Percentiles rank a stretch among this genome's conserved stretches.
These are phyloP conservation scores for Poeciliopsis turrubarensis DNA, from an alignment of 2,113 vertebrate species.

Conservation along the genomic window DNA sequence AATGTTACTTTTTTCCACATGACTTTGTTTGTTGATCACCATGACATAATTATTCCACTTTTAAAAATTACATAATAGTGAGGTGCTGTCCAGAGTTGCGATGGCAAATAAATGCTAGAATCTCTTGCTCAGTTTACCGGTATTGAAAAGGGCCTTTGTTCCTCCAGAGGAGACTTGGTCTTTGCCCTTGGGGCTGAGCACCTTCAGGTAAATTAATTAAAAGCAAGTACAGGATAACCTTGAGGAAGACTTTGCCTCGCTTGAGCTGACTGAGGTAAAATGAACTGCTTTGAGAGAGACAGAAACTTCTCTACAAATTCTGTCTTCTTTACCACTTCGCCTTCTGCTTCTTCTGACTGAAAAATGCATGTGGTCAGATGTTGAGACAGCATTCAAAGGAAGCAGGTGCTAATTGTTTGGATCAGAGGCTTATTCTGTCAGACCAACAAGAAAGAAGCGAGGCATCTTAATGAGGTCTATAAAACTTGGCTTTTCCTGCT, in stretches of 20 bases:
- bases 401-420: not conserved
- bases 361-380: not conserved
- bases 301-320: not conserved
- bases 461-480: slow-evolving; percentile 59
- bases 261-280: slow-evolving; percentile 1
- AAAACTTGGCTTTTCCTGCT: slow-evolving; percentile 51
- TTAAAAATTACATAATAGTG: not conserved
- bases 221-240: not conserved
- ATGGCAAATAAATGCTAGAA: not conserved
- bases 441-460: slow-evolving; percentile 42
- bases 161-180: not conserved
- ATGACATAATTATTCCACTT: not conserved
- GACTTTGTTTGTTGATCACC: not conserved
- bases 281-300: not conserved
- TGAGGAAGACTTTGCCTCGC: slow-evolving; percentile 5
- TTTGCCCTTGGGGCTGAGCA: not conserved
- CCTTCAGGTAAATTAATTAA: slow-evolving; percentile 16
- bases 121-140: not conserved
- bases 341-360: not conserved
- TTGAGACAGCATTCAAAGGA: not conserved
- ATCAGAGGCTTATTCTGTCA: slow-evolving; percentile 23
- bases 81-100: not conserved
- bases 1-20: not conserved
- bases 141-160: slow-evolving; percentile 9
- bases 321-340: not conserved